Percentiles rank a stretch among this genome's conserved stretches.
Evolutionary conservation across 2,113 vertebrate species (phyloP).

Genomic region (Ictalurus punctatus): DNA sequence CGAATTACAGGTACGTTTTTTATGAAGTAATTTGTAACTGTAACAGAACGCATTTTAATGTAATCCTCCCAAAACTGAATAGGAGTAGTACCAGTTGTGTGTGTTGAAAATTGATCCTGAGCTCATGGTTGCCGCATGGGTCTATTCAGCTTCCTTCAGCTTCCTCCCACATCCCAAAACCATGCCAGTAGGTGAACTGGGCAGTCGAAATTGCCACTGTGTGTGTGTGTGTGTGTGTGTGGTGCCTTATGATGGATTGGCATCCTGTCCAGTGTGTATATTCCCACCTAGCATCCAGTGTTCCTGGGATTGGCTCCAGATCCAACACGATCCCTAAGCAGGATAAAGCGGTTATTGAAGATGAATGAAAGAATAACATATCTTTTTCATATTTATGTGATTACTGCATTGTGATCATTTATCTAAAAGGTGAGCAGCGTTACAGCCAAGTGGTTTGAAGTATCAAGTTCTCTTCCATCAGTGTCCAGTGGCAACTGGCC

Average conservation of each 20-base stretch:
- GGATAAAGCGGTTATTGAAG: not conserved
- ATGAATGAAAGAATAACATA: not conserved
- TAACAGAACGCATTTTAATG: too few relatives aligned
- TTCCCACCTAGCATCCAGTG: not conserved
- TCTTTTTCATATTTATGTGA: not conserved
- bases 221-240: not conserved
- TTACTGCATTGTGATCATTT: conserved; percentile 11
- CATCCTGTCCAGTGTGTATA: not conserved
- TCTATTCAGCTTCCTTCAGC: not conserved
- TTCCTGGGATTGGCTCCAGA: not conserved
- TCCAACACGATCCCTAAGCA: not conserved
- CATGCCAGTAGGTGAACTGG: not conserved
- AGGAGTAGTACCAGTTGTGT: not conserved
- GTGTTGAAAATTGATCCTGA: not conserved
- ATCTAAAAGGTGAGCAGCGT: conserved; percentile 17
- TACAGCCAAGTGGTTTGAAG: conserved; percentile 20
- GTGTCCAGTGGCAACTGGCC: conserved; percentile 49
- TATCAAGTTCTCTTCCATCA: conserved; percentile 47
- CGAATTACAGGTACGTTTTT: too few relatives aligned
- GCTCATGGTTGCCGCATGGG: not conserved
- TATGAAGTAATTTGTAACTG: too few relatives aligned
- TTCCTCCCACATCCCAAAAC: not conserved
- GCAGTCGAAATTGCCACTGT: not conserved
- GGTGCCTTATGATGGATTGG: too few relatives aligned
- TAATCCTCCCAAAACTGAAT: too few relatives aligned